Evolutionary conservation across 2,113 vertebrate genomes (phyloP), one percentile per base, ranked within the genome.

Genomic region (Perognathus longimembris): DNA sequence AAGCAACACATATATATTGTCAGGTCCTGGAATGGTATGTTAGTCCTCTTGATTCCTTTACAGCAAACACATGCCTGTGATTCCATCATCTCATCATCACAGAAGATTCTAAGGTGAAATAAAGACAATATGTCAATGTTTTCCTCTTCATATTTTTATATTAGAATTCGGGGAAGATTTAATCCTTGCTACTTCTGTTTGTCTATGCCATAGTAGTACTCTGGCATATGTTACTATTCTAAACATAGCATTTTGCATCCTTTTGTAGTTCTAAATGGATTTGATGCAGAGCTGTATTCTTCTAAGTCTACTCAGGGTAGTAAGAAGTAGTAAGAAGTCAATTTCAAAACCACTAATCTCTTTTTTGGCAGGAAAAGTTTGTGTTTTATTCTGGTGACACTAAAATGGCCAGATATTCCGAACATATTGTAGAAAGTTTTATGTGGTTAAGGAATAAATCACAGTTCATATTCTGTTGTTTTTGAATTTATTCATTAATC

Each of bases 101-200:
- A 87, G 76, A 90, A 80, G 66, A 81, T 15, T 66, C 57, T 40
- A 80, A 92, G 73, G 78, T 73, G 17, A 67, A 95, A 84, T 75
- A 34, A 70, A 70, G 76, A 82, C 5, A 18, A n/a, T 28, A 40
- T 50, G 30, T 36, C 63, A 57, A 17, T 54, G 24, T 12, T 84
- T 89, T 75, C 50, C 73, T 34, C 45, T 18, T 45, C 32, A 61
- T 28, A 66, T 71, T 75, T 84, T 80, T 54, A 30, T 81, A 84
- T 81, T 67, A 66, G n/a, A 81, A 32, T 63, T 22, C 10, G 32
- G 32, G 57, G 40, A 90, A 83, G 45, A 40, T 82, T 50, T 93
- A 61, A 74, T 69, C 69, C 38, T 12, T 79, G 14, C 57, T 22
- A 61, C 4, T 42, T 32, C 64, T 73, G 54, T 88, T 78, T 90